Conservation (phyloP, 2,888 invertebrate species). For the Harpalus rufipes region DNA sequence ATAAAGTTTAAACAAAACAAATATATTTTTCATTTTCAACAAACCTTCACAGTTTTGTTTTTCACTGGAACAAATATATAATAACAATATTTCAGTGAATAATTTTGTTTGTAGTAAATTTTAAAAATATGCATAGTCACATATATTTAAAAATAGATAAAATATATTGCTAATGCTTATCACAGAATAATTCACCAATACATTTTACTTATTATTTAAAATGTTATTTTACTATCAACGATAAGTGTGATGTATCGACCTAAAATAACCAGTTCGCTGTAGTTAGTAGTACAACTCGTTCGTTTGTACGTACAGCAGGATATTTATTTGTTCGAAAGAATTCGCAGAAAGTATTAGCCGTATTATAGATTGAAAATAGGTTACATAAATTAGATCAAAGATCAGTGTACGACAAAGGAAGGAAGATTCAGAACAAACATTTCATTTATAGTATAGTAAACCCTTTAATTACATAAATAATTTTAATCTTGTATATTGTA, state of each 20-base stretch:
- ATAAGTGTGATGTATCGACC: not conserved
- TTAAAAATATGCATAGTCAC: no score
- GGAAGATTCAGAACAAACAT: not conserved
- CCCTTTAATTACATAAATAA: no score
- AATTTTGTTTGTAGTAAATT: not conserved
- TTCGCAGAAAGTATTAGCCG: not conserved
- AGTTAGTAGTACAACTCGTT: not conserved
- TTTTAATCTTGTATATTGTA: no score
- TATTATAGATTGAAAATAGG: not conserved
- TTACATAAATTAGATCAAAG: slow-evolving; percentile 9
- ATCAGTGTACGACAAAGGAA: slow-evolving; percentile 1
- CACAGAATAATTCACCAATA: not conserved
- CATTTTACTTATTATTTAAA: not conserved
- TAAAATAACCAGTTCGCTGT: not conserved
- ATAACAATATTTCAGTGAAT: not conserved
- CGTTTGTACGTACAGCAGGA: not conserved
- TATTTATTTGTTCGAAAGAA: not conserved
- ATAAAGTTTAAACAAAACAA: no score
- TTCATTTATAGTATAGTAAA: not conserved
- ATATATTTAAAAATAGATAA: slow-evolving; percentile 6
- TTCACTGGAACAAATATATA: not conserved
- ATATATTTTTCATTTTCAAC: no score
- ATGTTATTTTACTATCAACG: not conserved
- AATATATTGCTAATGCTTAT: not conserved
- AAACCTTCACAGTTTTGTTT: no score